A percentile compares a stretch with the other conserved stretches of the same genome.
phyloP scores from a whole-genome alignment of 2,797 vertebrate genomes.

The Melanotaenia boesemani region DNA sequence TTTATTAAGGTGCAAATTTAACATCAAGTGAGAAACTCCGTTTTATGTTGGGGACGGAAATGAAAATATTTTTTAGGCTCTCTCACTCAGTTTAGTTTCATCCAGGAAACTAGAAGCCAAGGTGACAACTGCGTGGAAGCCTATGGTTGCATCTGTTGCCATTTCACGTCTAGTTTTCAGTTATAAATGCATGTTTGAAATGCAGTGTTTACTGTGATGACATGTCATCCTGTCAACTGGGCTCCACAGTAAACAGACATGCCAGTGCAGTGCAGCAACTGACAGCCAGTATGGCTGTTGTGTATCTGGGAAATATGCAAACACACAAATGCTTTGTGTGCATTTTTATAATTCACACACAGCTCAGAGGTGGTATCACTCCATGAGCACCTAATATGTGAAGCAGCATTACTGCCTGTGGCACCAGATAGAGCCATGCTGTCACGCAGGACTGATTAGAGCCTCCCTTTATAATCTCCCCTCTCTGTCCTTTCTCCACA shows the following conservation, averaged over 20 bases:
- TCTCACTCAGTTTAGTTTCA: conserved; percentile 17
- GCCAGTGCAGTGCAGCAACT: conserved; percentile 45
- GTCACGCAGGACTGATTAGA: conserved; percentile 74
- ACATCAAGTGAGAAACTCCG: conserved; percentile 18
- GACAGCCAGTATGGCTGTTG: conserved; percentile 40
- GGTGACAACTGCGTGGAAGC: conserved; percentile 33
- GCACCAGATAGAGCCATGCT: conserved; percentile 57
- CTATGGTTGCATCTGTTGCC: conserved; percentile 36
- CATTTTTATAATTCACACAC: conserved; percentile 35
- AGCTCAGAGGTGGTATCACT: conserved; percentile 33
- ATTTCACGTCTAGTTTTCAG: conserved; percentile 43
- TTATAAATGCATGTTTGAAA: conserved; percentile 58
- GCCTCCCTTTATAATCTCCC: conserved; percentile 71
- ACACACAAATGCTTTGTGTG: conserved; percentile 35
- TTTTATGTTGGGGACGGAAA: conserved; percentile 20
- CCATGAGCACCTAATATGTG: conserved; percentile 39
- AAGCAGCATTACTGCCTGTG: conserved; percentile 35
- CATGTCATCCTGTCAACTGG: conserved; percentile 53
- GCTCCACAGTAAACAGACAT: conserved; percentile 50
- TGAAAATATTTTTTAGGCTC: background rate
- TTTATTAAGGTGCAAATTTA: conserved; percentile 30
- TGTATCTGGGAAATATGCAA: conserved; percentile 26
- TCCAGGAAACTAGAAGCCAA: conserved; percentile 2
- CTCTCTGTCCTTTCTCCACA: conserved; percentile 79
- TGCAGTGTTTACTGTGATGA: conserved; percentile 55